Conservation (phyloP, 1,140 invertebrate genomes). For the Gryllus bimaculatus region DNA sequence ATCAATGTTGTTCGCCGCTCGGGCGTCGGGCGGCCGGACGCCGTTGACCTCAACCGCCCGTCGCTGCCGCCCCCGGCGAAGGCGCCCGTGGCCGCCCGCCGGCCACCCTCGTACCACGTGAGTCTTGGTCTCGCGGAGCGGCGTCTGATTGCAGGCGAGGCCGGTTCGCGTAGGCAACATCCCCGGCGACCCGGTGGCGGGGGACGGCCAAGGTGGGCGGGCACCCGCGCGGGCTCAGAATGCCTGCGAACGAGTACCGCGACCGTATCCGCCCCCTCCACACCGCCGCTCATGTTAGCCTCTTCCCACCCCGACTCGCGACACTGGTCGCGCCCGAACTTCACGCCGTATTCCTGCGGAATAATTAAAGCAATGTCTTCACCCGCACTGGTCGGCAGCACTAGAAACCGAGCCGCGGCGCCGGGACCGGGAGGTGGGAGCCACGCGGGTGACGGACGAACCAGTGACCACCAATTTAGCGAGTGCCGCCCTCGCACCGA, state of each 20-base stretch:
- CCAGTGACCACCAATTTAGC: not conserved
- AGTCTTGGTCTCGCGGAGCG: not conserved
- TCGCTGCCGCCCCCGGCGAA: conserved; percentile 1
- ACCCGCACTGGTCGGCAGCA: not conserved
- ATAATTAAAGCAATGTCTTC: not conserved
- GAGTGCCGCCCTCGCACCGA: not conserved
- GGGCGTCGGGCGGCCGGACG: not conserved
- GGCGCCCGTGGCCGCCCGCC: too few relatives aligned
- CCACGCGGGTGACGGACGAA: not conserved
- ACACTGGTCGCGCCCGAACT: not conserved
- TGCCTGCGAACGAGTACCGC: too few relatives aligned
- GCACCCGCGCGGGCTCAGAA: too few relatives aligned
- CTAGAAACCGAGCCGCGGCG: too few relatives aligned
- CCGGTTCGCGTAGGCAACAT: too few relatives aligned
- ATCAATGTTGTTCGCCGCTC: not conserved
- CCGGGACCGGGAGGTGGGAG: too few relatives aligned
- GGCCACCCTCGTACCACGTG: not conserved
- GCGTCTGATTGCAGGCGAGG: not conserved
- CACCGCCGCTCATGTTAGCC: not conserved
- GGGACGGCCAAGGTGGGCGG: too few relatives aligned
- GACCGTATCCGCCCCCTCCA: too few relatives aligned
- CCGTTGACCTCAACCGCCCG: not conserved
- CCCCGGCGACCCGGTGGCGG: too few relatives aligned
- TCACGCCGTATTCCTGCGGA: not conserved
- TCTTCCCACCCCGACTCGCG: not conserved